phyloP scores from a whole-genome alignment of 2,797 vertebrate species.

The Aphelocoma californica region DNA sequence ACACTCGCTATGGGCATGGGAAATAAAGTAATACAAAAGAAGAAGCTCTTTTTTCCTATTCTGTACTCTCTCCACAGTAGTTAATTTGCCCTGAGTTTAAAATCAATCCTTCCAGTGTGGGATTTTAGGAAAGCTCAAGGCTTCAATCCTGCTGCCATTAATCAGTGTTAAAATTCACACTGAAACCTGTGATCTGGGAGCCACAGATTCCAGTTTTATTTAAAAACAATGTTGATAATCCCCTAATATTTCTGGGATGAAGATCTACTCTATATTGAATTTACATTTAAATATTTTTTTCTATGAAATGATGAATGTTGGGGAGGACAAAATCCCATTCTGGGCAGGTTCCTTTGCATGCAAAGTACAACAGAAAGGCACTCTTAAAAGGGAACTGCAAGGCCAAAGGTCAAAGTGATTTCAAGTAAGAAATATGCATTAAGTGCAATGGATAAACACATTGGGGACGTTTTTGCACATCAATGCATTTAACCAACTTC shows the following conservation, averaged over 20 bases:
- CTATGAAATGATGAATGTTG: neutral
- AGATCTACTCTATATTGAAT: neutral
- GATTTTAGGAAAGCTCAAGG: neutral
- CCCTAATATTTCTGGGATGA: neutral
- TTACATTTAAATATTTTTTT: neutral
- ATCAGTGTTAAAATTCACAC: neutral
- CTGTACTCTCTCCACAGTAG: neutral
- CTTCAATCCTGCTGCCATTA: neutral
- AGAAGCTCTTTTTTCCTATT: neutral
- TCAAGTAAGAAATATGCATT: neutral
- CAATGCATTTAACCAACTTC: constrained; percentile 3
- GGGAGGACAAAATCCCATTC: neutral
- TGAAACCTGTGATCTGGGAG: neutral
- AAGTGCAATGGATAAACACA: neutral
- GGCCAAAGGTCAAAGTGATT: neutral
- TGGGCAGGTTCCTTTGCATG: neutral
- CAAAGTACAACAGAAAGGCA: neutral
- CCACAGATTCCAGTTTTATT: neutral
- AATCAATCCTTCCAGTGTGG: neutral
- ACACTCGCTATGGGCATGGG: neutral
- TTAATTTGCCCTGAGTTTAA: constrained; percentile 29
- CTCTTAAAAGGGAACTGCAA: neutral
- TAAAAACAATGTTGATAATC: neutral
- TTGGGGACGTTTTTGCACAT: neutral
- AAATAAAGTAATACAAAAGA: neutral